phyloP scores from a whole-genome alignment of 2,113 vertebrate genomes.

The Petroica traversi region DNA sequence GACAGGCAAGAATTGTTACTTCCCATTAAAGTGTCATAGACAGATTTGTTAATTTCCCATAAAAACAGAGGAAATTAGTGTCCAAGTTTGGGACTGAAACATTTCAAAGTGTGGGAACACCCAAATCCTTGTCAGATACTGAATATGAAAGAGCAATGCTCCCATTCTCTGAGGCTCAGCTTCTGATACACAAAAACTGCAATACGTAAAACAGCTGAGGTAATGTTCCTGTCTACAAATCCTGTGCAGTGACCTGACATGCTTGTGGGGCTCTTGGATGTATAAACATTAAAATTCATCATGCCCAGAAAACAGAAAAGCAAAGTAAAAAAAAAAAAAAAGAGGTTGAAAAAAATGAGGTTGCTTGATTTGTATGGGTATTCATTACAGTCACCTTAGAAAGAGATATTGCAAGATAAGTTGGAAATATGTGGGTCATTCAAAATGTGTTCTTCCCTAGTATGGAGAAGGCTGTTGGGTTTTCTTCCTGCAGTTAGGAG shows the following conservation, averaged over 20 bases:
- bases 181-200: background rate
- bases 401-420: background rate
- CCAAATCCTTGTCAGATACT: background rate
- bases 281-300: background rate
- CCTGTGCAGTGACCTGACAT: background rate
- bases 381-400: background rate
- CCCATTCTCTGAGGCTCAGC: background rate
- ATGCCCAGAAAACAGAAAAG: background rate
- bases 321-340: background rate
- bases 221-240: background rate
- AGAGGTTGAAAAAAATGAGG: background rate
- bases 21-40: background rate
- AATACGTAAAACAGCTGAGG: background rate
- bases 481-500: background rate
- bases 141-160: background rate
- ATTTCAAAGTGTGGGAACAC: background rate
- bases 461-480: background rate
- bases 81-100: background rate
- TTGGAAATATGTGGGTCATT: background rate
- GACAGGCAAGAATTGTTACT: background rate
- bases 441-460: background rate
- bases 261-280: background rate
- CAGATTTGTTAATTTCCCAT: background rate
- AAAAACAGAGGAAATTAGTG: background rate
- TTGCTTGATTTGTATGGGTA: background rate